These are phyloP conservation scores for Drosophila funebris DNA, from an alignment of 1,140 invertebrate species.

Conservation along the genomic window DNA sequence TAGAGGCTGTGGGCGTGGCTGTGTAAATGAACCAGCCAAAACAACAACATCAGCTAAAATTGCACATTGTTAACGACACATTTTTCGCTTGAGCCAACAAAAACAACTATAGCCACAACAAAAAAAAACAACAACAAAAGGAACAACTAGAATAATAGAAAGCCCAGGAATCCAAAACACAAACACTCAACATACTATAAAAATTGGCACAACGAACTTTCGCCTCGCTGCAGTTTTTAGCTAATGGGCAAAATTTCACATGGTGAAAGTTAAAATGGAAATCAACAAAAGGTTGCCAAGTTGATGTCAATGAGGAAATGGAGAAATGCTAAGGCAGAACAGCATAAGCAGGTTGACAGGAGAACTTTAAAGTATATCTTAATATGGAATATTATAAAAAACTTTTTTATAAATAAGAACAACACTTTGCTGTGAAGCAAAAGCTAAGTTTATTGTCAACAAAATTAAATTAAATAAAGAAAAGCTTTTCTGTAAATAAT, in stretches of 20 bases:
- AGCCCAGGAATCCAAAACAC: constrained; percentile 31
- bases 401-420: too few relatives aligned
- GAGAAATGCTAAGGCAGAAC: neutral
- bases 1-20: constrained; percentile 21
- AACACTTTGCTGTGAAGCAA: too few relatives aligned
- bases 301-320: neutral
- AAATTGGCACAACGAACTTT: constrained; percentile 76
- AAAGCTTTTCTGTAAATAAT: too few relatives aligned
- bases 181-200: constrained; percentile 10
- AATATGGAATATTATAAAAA: neutral
- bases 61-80: constrained; percentile 66
- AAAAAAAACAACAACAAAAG: neutral
- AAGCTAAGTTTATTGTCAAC: too few relatives aligned
- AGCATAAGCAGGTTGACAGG: neutral
- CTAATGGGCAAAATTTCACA: constrained; percentile 41
- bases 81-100: constrained; percentile 43
- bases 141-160: constrained; percentile 28
- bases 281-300: neutral
- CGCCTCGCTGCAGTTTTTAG: constrained; percentile 36
- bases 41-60: constrained; percentile 46
- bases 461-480: too few relatives aligned
- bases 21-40: constrained; percentile 34
- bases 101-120: constrained; percentile 10
- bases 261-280: constrained; percentile 24
- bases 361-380: too few relatives aligned